Conservation (phyloP, 2,888 invertebrate species). For the Ephialtes manifestator region DNA sequence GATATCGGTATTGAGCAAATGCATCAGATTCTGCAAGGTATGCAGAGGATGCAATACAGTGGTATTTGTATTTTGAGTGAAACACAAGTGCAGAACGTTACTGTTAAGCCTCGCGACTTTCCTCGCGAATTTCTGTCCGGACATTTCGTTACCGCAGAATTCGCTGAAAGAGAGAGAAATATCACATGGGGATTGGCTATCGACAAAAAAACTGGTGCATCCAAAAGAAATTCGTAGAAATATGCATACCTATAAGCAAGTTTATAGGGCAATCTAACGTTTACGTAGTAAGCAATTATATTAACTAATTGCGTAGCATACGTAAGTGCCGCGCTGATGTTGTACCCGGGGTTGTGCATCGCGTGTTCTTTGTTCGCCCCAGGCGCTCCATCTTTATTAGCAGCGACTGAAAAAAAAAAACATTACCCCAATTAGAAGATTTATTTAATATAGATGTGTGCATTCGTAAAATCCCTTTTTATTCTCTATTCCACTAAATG, state of each 20-base stretch:
- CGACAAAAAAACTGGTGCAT: background rate
- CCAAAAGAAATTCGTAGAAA: conserved; percentile 9
- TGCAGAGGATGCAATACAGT: conserved; percentile 89
- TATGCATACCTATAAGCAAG: conserved; percentile 88
- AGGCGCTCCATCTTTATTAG: conserved; percentile 87
- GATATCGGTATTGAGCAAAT: conserved; percentile 89
- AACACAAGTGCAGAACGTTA: conserved; percentile 93
- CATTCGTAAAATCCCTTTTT: background rate
- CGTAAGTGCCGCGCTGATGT: conserved; percentile 93
- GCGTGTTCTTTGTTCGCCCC: conserved; percentile 87
- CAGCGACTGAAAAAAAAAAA: conserved; percentile 85
- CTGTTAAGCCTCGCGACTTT: conserved; percentile 93
- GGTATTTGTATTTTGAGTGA: conserved; percentile 91
- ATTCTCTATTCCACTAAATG: conserved; percentile 38
- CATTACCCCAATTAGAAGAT: background rate
- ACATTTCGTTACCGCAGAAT: conserved; percentile 91
- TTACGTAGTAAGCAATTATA: conserved; percentile 93
- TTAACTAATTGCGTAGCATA: conserved; percentile 95
- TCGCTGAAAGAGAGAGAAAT: conserved; percentile 88
- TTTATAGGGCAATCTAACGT: conserved; percentile 93
- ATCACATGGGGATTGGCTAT: background rate
- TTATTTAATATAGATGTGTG: background rate
- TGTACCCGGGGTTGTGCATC: conserved; percentile 90
- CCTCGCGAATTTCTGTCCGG: conserved; percentile 91
- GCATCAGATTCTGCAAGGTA: conserved; percentile 91